phyloP scores from a whole-genome alignment of 1,140 invertebrate species.

The Caenorhabditis latens region DNA sequence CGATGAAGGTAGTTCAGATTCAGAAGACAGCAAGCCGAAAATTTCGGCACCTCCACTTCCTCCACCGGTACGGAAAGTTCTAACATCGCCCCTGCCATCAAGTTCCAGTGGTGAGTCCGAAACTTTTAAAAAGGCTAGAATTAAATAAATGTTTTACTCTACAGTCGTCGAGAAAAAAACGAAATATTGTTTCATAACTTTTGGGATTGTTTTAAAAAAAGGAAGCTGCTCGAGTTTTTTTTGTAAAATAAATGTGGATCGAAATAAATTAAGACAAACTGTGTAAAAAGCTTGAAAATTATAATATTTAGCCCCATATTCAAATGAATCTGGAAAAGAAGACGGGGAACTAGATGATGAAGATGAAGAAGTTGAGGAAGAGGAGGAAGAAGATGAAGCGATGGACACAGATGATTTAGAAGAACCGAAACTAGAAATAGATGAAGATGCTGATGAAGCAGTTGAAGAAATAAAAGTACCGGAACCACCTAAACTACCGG shows the following conservation, averaged over 20 bases:
- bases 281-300: neutral
- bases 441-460: neutral
- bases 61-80: neutral
- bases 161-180: no score
- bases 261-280: no score
- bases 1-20: slow-evolving; percentile 8
- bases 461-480: neutral
- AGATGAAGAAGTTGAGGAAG: neutral
- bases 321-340: slow-evolving; percentile 7
- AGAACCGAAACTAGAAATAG: neutral
- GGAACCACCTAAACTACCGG: neutral
- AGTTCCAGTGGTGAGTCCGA: neutral
- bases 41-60: neutral
- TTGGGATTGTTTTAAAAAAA: no score
- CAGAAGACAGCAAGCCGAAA: neutral
- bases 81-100: neutral
- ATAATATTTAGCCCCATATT: neutral
- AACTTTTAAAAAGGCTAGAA: neutral
- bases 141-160: no score
- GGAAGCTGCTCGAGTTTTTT: no score
- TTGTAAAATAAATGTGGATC: no score
- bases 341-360: slow-evolving; percentile 26
- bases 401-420: slow-evolving; percentile 2
- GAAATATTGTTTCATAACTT: no score
- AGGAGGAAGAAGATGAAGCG: slow-evolving; percentile 4